Percentiles rank a stretch among this genome's conserved stretches.
Evolutionary conservation across 2,888 invertebrate genomes (phyloP).

Genomic region (Hydrotaea diabolus): DNA sequence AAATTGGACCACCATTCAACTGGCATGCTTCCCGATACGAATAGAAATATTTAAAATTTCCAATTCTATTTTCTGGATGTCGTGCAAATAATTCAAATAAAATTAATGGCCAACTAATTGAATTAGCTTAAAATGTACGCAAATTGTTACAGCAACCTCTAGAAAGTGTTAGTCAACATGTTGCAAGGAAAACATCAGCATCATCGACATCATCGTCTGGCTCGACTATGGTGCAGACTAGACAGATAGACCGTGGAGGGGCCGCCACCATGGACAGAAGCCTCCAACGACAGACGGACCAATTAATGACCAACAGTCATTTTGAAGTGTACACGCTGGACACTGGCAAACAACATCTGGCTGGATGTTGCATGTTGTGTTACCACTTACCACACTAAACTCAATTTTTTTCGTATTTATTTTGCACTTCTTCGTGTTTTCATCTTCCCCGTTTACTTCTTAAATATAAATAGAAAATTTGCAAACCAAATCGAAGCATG

Average conservation of each 20-base stretch:
- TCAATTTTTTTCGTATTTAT: neutral
- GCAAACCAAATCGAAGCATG: constrained; percentile 26
- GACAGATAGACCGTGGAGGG: neutral
- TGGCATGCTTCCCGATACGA: too few relatives aligned
- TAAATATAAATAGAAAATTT: neutral
- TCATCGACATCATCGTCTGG: neutral
- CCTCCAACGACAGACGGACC: neutral
- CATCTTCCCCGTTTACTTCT: neutral
- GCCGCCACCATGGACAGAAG: neutral
- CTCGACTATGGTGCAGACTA: too few relatives aligned
- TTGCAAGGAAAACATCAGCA: neutral
- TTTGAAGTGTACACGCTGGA: neutral
- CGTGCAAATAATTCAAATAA: neutral
- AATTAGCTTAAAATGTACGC: neutral
- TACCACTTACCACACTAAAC: constrained; percentile 15
- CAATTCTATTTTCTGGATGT: too few relatives aligned
- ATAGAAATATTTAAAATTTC: too few relatives aligned
- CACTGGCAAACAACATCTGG: constrained; percentile 13
- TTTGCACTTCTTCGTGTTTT: too few relatives aligned
- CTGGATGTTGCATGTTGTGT: constrained; percentile 29
- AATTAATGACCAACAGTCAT: constrained; percentile 15
- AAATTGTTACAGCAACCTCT: neutral
- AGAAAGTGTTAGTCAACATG: constrained; percentile 2
- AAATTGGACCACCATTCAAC: too few relatives aligned
- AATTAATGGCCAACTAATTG: constrained; percentile 25